Base-by-base conservation (phyloP, 2,888 invertebrate species). In the Athetis lepigone region DNA sequence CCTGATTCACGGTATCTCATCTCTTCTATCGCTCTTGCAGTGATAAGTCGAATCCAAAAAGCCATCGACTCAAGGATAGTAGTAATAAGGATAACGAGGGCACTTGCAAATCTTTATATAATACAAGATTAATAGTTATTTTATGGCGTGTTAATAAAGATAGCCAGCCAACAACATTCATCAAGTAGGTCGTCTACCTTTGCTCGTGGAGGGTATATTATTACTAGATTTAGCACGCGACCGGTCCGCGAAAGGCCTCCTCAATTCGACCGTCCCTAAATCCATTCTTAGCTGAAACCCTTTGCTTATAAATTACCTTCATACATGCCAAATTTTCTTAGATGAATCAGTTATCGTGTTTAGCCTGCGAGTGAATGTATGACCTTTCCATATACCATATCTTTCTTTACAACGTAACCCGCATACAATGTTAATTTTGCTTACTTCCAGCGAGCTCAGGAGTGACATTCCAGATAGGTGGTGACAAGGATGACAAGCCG, bases 401-500 rank as follows among this genome's bases (percentile, higher is more conserved):
- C 33, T 13, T 1, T 13, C 4, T 29, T 29, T 6, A 33, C 4
- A 33, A 33, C 29, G 4, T 33, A 21, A n/a, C n/a, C 27, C 4
- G 39, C 33, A 45, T 58, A 36, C 47, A 42, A 18, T n/a, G 11
- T 9, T 7, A 2, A 0, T 11, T 56, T 29, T 70, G 13, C 11
- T 56, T 72, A 11, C 70, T 92, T 91, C 25, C 88, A 95, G 95
- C 95, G 49, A 94, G 95, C 81, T 95, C 95, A 71, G 95, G 95
- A 23, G 97, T 97, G 43, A 97, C 96, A 83, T 97, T 97, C 90
- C 97, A 97, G 88, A 96, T 97, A 77, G 97, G 97, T 54, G 96
- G 96, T 58, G 96, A 96, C 81, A 93, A 92, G 81, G 95, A 95
- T 70, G 96, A 96, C 68, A 96, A 96, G 81, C 92, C 95, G 27